Percentiles rank a stretch among this genome's conserved stretches.
Evolutionary conservation across 2,797 vertebrate species (phyloP).

Genomic region (Gobio occitaniae): DNA sequence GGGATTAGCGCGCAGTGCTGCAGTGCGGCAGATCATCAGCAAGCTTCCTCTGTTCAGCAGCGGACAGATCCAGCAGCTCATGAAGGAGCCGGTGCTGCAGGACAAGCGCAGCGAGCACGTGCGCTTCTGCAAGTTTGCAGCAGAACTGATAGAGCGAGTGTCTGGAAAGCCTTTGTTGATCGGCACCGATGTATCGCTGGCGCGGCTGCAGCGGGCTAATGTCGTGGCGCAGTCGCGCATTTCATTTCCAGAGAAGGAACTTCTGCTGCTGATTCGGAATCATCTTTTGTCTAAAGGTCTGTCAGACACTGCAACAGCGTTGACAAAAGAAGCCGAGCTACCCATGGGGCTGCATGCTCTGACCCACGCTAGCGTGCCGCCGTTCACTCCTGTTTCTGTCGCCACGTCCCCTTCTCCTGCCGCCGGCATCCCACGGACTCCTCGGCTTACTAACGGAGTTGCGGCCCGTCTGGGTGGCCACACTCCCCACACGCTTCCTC

Average conservation of each 20-base stretch:
- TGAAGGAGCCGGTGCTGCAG: conserved; percentile 98
- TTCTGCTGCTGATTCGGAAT: conserved; percentile 95
- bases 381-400: conserved; percentile 76
- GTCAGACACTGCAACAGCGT: conserved; percentile 86
- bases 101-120: conserved; percentile 98
- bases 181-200: conserved; percentile 94
- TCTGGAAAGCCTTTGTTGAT: conserved; percentile 95
- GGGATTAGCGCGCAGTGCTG: conserved; percentile 91
- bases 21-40: conserved; percentile 97
- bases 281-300: conserved; percentile 97
- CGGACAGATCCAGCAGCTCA: conserved; percentile 98
- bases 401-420: conserved; percentile 81
- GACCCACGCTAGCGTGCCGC: conserved; percentile 71
- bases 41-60: conserved; percentile 98
- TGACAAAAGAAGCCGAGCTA: conserved; percentile 95
- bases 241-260: conserved; percentile 95
- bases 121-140: conserved; percentile 96
- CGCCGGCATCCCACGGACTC: conserved; percentile 87
- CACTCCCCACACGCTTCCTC: conserved; percentile 77
- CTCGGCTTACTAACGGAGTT: conserved; percentile 92
- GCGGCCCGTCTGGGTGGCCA: conserved; percentile 83
- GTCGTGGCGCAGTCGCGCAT: conserved; percentile 98
- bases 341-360: conserved; percentile 92
- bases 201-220: conserved; percentile 93
- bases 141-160: conserved; percentile 94